Percentiles rank a stretch among this genome's conserved stretches.
These are phyloP conservation scores for Phrynocephalus versicolor DNA, from an alignment of 2,113 vertebrate genomes.

Conservation along the genomic window DNA sequence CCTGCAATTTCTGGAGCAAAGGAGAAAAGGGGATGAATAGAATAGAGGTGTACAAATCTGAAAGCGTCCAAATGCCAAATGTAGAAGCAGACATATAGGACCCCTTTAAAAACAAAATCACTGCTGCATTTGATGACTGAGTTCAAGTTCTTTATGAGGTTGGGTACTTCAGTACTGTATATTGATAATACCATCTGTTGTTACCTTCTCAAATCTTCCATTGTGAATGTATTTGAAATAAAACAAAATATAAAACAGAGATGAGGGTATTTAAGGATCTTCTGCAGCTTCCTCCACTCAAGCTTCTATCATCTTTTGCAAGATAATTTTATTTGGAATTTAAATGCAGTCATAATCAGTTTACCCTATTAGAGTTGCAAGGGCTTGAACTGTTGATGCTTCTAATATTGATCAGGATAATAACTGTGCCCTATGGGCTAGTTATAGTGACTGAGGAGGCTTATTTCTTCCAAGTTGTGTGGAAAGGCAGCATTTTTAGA, in stretches of 20 bases:
- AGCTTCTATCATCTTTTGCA: not conserved
- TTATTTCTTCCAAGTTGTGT: not conserved
- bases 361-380: not conserved
- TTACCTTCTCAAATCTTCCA: not conserved
- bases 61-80: no score
- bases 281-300: not conserved
- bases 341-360: not conserved
- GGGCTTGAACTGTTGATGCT: not conserved
- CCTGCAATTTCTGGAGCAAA: no score
- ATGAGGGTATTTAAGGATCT: not conserved
- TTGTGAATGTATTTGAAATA: not conserved
- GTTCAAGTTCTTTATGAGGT: not conserved
- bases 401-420: slow-evolving; percentile 5
- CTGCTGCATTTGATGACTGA: not conserved
- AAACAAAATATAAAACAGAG: not conserved
- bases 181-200: not conserved
- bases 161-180: not conserved
- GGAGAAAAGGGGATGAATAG: no score
- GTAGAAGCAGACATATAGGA: no score
- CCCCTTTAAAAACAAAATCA: no score
- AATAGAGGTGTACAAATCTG: no score
- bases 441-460: not conserved
- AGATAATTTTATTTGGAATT: not conserved
- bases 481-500: not conserved
- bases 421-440: not conserved